A percentile compares a stretch with the other conserved stretches of the same genome.
phyloP scores from a whole-genome alignment of 2,113 vertebrate species.

The Odontesthes bonariensis region DNA sequence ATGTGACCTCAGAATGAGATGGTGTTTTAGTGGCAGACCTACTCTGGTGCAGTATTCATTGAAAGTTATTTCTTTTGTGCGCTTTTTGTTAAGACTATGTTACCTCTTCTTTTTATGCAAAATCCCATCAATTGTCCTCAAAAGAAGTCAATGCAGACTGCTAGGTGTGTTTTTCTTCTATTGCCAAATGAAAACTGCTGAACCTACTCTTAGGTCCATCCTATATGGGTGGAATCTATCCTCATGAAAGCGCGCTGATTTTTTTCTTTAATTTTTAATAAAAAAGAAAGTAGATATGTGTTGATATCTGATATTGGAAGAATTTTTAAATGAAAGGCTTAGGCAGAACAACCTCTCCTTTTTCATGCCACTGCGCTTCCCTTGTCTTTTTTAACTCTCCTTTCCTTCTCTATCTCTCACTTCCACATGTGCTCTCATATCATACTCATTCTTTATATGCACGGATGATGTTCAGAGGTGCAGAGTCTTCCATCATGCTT shows the following conservation, averaged over 20 bases:
- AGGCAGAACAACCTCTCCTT: conserved; percentile 12
- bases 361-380: conserved; percentile 27
- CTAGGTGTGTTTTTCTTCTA: conserved; percentile 22
- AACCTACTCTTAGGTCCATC: background rate
- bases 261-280: background rate
- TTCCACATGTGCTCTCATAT: conserved; percentile 19
- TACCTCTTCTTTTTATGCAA: background rate
- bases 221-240: conserved; percentile 10
- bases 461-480: conserved; percentile 33
- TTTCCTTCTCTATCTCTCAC: conserved; percentile 15
- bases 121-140: conserved; percentile 5
- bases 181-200: conserved; percentile 14
- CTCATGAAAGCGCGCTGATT: conserved; percentile 12
- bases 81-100: background rate
- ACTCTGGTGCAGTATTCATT: conserved; percentile 1
- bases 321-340: conserved; percentile 16
- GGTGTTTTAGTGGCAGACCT: background rate
- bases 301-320: conserved; percentile 38
- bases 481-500: conserved; percentile 7
- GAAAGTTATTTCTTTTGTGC: background rate
- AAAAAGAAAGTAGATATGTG: conserved; percentile 50
- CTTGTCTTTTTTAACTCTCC: conserved; percentile 30
- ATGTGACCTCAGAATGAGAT: conserved; percentile 1
- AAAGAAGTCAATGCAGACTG: conserved; percentile 6
- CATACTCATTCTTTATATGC: conserved; percentile 29